Evolutionary conservation across 1,140 invertebrate genomes (phyloP), one percentile per base, ranked within the genome.

Genomic region (Tetraneura akinire): DNA sequence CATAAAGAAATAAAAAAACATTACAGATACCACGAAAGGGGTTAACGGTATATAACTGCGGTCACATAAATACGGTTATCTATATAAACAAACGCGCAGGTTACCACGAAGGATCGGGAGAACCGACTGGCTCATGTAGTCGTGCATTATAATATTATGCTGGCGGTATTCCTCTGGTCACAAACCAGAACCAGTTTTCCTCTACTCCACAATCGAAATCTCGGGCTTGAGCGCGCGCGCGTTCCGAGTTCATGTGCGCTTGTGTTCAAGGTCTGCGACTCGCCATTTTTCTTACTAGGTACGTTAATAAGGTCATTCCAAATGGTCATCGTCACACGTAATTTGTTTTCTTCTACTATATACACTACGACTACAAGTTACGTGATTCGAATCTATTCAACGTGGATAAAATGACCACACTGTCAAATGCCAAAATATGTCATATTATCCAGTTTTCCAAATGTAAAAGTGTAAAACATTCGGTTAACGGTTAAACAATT

Each of bases 241-340:
- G 51, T 55, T 32, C 71, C n/a, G 42, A 26, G 68, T 32, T 32
- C 45, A 29, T 51, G 57, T 62, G 57, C 60, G 62, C 62, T 14
- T 73, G 70, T 53, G 45, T 73, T 73, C 70, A 73, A 73, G 70
- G 70, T 73, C 70, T 73, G 70, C 70, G 49, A 73, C 70, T 73
- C 47, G 70, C 70, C 70, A 73, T 73, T 73, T 53, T 73, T 73
- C 70, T 55, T 37, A 26, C 66, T 70, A 49, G 47, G 3, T 37
- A 37, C 8, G 8, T 3, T 47, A 73, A 73, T 73, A 73, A 49
- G 70, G 70, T 73, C 70, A 73, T 45, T 64, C 62, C 62, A 42
- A 37, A 64, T 21, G 32, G 62, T 64, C 32, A 37, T 37, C n/a
- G 62, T 37, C 9, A 13, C 10, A 1, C 62, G 18, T 42, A 32